Evolutionary conservation across 2,888 invertebrate genomes (phyloP), one percentile per base, ranked within the genome.

Genomic region (Drosophila hamatofila): DNA sequence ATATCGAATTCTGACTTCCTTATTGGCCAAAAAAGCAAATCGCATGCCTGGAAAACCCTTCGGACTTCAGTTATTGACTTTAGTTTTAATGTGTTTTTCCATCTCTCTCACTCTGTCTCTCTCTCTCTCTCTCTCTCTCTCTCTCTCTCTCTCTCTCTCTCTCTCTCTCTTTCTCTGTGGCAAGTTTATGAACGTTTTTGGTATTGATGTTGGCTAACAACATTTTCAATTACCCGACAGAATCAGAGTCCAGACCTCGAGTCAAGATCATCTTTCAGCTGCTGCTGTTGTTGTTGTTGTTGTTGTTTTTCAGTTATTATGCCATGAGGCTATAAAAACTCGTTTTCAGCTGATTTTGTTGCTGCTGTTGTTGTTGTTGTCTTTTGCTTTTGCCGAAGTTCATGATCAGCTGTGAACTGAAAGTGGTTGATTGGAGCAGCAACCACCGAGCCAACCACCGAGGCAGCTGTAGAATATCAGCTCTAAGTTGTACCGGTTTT

Each of bases 371-470:
- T n/a, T n/a, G n/a, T 27, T 46, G 1, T 3, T n/a, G 25, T 49
- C 18, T 49, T 49, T 49, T 49, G 30, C 49, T 81, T 82, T 70
- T 57, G 64, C 56, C 76, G 81, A 90, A 87, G 87, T 87, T 87
- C 87, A 87, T 80, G 87, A 87, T 87, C 87, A 87, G 87, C 87
- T 87, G 87, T 86, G 87, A 88, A 88, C 87, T 85, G 88, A 88
- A 86, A 86, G 90, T 88, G 87, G 87, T 89, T 75, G 89, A 87
- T 89, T 74, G 88, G 73, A 76, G 67, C 72, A 75, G 44, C 59
- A 25, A 21, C 64, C 61, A 42, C 30, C 62, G 35, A n/a, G 18
- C 3, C 37, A 33, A 18, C 21, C 33, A 35, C 23, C 37, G 16
- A 35, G 27, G 30, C 30, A 30, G 41, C 57, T 58, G 16, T 62